These are phyloP conservation scores for Drosophila ananassae DNA, from an alignment of 1,140 invertebrate species.

Conservation along the genomic window DNA sequence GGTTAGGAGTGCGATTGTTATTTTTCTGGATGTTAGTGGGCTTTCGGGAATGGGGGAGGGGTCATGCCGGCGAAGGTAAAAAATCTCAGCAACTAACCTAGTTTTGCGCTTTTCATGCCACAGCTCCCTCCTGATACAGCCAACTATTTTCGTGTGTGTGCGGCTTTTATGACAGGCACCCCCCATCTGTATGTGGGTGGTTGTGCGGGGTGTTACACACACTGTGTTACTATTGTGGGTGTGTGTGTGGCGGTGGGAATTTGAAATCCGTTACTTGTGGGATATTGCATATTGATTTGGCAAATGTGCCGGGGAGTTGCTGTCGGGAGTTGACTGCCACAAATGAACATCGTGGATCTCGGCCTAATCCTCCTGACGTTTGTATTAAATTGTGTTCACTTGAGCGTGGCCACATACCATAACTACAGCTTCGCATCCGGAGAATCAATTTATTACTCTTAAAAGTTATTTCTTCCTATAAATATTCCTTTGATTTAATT, in stretches of 20 bases:
- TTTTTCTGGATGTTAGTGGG: constrained; percentile 21
- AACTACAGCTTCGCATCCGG: not conserved
- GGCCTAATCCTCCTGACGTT: not conserved
- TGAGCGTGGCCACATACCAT: not conserved
- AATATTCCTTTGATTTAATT: constrained; percentile 2
- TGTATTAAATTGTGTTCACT: constrained; percentile 24
- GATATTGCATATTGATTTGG: constrained; percentile 71
- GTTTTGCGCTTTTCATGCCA: constrained; percentile 72
- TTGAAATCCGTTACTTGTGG: constrained; percentile 50
- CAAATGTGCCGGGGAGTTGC: constrained; percentile 52
- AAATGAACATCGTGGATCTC: constrained; percentile 7
- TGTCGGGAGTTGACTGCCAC: constrained; percentile 27
- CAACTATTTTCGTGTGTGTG: constrained; percentile 35
- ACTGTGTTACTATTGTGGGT: constrained; percentile 7
- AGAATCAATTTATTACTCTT: not conserved
- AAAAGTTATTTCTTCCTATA: not conserved
- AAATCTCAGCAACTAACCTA: constrained; percentile 75
- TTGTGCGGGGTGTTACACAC: not conserved
- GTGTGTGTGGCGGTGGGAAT: constrained; percentile 3
- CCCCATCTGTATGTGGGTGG: not conserved
- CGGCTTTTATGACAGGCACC: constrained; percentile 63
- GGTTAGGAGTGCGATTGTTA: constrained; percentile 43
- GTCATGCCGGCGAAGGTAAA: constrained; percentile 30
- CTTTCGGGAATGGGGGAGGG: not conserved
- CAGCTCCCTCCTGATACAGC: constrained; percentile 33